Conservation (phyloP, 2,797 vertebrate species). For the Spheniscus humboldti region DNA sequence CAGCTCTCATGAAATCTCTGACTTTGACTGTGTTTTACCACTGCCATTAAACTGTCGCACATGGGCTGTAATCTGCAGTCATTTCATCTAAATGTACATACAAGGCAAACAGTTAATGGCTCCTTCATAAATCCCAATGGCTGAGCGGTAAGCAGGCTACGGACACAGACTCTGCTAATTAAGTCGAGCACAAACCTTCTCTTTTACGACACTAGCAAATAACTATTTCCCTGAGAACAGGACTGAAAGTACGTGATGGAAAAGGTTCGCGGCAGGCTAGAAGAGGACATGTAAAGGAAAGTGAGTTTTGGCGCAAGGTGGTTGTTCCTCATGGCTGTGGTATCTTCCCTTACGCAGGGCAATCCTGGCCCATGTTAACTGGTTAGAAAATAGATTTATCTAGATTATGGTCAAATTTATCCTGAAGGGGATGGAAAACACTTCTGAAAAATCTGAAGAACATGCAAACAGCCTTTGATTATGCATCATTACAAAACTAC, state of each 20-base stretch:
- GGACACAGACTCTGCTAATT: not conserved
- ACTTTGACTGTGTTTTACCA: not conserved
- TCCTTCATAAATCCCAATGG: not conserved
- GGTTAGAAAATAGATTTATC: not conserved
- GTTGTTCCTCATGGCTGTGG: not conserved
- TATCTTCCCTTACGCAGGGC: rapidly evolving
- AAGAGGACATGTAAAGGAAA: not conserved
- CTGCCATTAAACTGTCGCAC: not conserved
- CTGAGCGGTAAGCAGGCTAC: not conserved
- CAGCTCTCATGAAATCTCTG: not conserved
- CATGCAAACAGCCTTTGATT: slow-evolving; percentile 8
- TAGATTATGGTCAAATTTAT: not conserved
- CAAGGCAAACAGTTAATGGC: not conserved
- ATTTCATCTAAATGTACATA: not conserved
- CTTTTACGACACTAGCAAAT: not conserved
- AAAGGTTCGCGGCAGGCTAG: not conserved
- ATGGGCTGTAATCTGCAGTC: not conserved
- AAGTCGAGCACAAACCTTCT: not conserved
- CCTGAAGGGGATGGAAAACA: not conserved
- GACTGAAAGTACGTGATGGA: not conserved
- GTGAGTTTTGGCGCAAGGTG: rapidly evolving
- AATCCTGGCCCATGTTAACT: not conserved
- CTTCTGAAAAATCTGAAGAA: not conserved
- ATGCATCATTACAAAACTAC: slow-evolving; percentile 29
- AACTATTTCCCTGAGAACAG: not conserved